A percentile compares a stretch with the other conserved stretches of the same genome.
These are phyloP conservation scores for Ameiurus melas DNA, from an alignment of 2,113 vertebrate genomes.

Conservation along the genomic window DNA sequence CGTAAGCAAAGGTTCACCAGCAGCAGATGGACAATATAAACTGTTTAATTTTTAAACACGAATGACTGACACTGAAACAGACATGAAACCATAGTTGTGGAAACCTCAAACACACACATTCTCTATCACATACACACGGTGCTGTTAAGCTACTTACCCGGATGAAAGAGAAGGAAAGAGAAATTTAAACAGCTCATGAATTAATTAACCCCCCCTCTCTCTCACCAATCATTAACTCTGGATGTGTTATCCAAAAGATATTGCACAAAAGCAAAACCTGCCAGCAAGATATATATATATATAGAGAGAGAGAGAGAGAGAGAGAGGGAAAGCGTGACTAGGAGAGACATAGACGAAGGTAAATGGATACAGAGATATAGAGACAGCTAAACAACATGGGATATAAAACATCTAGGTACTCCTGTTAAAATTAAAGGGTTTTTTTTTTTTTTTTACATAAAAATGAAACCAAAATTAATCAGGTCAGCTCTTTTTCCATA, in stretches of 20 bases:
- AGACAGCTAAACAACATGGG: not conserved
- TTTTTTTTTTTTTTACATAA: not conserved
- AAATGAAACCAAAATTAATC: too few relatives aligned
- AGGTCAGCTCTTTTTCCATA: not conserved
- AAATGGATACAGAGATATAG: not conserved
- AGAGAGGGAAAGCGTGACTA: not conserved
- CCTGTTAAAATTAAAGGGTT: not conserved
- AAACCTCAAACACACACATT: not conserved
- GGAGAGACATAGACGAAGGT: not conserved
- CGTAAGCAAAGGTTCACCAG: not conserved
- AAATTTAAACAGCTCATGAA: not conserved
- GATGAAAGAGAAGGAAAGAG: not conserved
- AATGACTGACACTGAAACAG: not conserved
- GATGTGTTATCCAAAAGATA: not conserved
- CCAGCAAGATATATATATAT: not conserved
- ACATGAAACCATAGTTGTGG: not conserved
- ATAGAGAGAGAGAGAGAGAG: not conserved
- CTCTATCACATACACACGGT: not conserved
- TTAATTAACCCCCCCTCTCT: not conserved
- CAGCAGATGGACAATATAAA: not conserved
- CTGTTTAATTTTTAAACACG: not conserved
- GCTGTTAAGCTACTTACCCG: constrained; percentile 2
- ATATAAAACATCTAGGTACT: not conserved
- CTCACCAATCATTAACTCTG: constrained; percentile 31
- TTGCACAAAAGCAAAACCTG: constrained; percentile 1